Conservation (phyloP, 2,797 vertebrate species). For the Anabas testudineus region DNA sequence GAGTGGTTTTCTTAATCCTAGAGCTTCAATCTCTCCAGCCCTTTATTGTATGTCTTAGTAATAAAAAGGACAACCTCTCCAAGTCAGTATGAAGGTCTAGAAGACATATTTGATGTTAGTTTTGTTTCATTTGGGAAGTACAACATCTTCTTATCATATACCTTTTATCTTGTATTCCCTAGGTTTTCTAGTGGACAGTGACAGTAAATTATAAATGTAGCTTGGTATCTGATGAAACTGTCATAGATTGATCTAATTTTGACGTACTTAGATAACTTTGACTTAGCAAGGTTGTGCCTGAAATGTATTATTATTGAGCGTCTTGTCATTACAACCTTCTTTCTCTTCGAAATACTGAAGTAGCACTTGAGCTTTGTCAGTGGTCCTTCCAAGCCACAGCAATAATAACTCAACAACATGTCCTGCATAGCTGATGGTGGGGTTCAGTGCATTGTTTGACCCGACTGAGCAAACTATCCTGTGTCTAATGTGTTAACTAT, state of each 20-base stretch:
- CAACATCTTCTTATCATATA: conserved; percentile 5
- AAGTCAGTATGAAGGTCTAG: conserved; percentile 31
- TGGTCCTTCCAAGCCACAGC: too few relatives aligned
- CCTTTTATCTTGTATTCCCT: not conserved
- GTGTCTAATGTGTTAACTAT: not conserved
- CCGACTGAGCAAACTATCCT: not conserved
- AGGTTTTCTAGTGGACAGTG: conserved; percentile 3
- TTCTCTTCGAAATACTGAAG: not conserved
- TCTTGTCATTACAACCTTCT: not conserved
- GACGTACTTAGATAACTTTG: not conserved
- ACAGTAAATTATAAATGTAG: not conserved
- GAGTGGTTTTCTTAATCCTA: conserved; percentile 14
- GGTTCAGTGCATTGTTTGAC: too few relatives aligned
- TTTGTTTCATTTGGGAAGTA: conserved; percentile 13
- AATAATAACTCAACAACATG: too few relatives aligned
- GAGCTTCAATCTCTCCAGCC: conserved; percentile 9
- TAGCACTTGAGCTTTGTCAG: too few relatives aligned
- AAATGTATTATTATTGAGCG: not conserved
- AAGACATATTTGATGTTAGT: conserved; percentile 34
- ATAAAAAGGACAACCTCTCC: conserved; percentile 26
- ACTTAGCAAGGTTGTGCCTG: not conserved
- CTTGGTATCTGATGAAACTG: not conserved
- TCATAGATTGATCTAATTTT: not conserved
- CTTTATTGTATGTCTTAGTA: not conserved
- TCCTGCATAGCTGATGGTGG: too few relatives aligned